Conservation (phyloP, 2,113 vertebrate species). For the Condylura cristata region DNA sequence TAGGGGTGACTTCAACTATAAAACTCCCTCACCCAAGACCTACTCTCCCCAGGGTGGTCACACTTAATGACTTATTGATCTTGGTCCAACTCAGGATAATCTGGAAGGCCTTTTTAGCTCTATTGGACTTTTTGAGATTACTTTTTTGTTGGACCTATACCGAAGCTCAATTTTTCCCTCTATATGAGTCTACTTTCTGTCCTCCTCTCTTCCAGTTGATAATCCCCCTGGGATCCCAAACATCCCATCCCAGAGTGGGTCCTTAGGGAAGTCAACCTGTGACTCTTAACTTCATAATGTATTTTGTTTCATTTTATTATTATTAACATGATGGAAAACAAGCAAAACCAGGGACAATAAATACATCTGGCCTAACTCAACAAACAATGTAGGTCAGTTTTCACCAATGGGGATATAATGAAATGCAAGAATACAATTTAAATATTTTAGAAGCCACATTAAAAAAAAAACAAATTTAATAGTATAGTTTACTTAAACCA, state of each 20-base stretch:
- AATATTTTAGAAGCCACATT: not conserved
- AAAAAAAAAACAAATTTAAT: not conserved
- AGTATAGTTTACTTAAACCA: not conserved
- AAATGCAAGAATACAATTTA: not conserved
- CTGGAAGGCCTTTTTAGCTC: not conserved
- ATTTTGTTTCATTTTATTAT: not conserved
- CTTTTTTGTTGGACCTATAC: not conserved
- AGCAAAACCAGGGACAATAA: not conserved
- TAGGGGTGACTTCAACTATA: not conserved
- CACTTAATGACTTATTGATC: not conserved
- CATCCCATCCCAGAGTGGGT: not conserved
- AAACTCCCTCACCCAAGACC: not conserved
- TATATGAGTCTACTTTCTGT: too few relatives aligned
- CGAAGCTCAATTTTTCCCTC: not conserved
- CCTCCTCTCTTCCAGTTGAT: not conserved
- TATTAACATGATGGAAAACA: not conserved
- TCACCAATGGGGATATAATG: not conserved
- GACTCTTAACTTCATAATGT: not conserved
- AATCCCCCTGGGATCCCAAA: not conserved
- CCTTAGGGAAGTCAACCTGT: not conserved
- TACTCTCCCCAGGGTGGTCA: not conserved
- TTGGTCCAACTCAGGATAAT: not conserved
- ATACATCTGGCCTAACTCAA: not conserved
- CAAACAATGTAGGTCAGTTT: not conserved
- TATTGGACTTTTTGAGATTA: not conserved